Conservation (phyloP, 1,140 invertebrate species). For the Microplitis demolitor region DNA sequence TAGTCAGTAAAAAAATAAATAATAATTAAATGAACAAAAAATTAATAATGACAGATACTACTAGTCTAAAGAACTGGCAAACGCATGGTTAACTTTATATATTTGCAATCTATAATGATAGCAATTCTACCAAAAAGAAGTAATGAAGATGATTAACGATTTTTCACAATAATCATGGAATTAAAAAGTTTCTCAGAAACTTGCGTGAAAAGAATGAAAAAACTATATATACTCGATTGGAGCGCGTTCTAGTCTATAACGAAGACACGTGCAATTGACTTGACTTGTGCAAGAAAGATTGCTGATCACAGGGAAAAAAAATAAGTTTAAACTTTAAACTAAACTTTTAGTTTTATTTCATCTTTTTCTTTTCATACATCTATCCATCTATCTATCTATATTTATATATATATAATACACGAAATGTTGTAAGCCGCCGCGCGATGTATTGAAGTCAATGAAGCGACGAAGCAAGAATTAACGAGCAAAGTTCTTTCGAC, state of each 20-base stretch:
- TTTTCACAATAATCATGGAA: conserved; percentile 2
- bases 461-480: conserved; percentile 18
- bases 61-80: no score
- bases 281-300: conserved; percentile 10
- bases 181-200: neutral
- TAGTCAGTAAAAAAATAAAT: no score
- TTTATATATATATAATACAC: neutral
- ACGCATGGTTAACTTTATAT: no score
- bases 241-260: neutral
- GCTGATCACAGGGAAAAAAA: neutral
- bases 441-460: conserved; percentile 16
- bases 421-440: neutral
- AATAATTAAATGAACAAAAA: no score
- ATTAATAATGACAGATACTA: no score
- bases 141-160: neutral
- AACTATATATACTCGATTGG: no score
- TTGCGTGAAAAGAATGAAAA: neutral
- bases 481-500: conserved; percentile 14
- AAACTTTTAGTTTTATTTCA: neutral
- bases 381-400: neutral
- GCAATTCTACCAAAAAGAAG: neutral
- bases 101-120: neutral
- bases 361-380: neutral
- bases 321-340: neutral
- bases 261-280: conserved; percentile 19